These are phyloP conservation scores for Laticauda colubrina DNA, from an alignment of 2,113 vertebrate genomes.

Conservation along the genomic window DNA sequence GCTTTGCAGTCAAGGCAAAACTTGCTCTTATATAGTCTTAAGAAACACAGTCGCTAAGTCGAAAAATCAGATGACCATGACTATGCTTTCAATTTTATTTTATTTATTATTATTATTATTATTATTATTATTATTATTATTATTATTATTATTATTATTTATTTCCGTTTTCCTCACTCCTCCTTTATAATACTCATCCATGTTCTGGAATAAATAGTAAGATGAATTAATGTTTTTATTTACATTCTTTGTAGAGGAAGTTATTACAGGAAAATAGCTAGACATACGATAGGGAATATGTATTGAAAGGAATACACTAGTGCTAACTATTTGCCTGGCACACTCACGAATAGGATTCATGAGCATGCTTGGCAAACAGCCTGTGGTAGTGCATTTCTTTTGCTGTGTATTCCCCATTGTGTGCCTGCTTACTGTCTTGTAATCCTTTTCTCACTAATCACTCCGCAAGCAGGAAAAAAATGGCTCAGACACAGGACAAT, in stretches of 20 bases:
- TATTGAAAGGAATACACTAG: neutral
- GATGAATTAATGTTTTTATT: neutral
- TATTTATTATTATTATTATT: no score
- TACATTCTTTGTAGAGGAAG: neutral
- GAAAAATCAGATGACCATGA: neutral
- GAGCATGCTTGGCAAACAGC: neutral
- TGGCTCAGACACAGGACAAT: neutral
- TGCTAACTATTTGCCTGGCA: neutral
- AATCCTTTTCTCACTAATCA: neutral
- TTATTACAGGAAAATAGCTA: neutral
- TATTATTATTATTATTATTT: neutral
- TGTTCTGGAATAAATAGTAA: neutral
- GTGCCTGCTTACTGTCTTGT: neutral
- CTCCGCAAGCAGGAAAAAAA: neutral
- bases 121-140: no score
- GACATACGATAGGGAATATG: neutral
- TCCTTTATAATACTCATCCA: neutral
- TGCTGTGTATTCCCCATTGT: neutral
- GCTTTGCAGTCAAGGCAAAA: constrained; percentile 56
- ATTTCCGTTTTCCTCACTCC: neutral
- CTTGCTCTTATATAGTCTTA: constrained; percentile 60
- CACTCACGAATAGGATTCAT: neutral
- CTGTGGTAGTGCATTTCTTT: neutral
- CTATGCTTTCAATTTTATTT: neutral
- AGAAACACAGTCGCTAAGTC: neutral